These are phyloP conservation scores for Drosophila takahashii DNA, from an alignment of 1,140 invertebrate species.

Conservation along the genomic window DNA sequence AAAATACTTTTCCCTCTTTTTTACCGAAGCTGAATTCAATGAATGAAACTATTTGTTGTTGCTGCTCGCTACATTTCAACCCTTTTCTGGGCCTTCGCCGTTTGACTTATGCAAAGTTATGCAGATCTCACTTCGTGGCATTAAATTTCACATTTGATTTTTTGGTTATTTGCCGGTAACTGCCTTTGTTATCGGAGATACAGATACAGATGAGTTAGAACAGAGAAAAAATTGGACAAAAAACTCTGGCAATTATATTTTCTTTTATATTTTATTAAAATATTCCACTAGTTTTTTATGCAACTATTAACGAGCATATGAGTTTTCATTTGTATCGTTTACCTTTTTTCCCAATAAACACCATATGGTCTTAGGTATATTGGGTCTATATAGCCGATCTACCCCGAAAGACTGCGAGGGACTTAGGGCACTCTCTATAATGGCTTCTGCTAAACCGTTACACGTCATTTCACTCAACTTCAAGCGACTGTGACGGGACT, in stretches of 20 bases:
- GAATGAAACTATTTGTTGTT: conserved; percentile 62
- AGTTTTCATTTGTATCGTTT: not conserved
- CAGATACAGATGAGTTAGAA: conserved; percentile 9
- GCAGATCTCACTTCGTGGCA: conserved; percentile 53
- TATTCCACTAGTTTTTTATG: no score
- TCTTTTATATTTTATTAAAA: no score
- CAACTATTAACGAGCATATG: no score
- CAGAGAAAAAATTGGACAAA: conserved; percentile 7
- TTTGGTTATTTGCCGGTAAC: conserved; percentile 51
- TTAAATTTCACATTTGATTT: conserved; percentile 61
- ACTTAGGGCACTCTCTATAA: conserved; percentile 8
- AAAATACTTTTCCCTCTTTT: conserved; percentile 29
- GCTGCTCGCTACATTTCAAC: conserved; percentile 22
- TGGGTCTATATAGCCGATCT: conserved; percentile 1
- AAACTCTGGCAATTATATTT: not conserved
- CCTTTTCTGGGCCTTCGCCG: conserved; percentile 42
- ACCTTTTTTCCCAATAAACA: not conserved
- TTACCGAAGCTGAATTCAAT: conserved; percentile 54
- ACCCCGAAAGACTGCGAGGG: conserved; percentile 9
- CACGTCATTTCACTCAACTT: conserved; percentile 61
- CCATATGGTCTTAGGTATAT: conserved; percentile 6
- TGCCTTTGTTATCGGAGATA: conserved; percentile 3
- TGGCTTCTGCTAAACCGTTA: conserved; percentile 35
- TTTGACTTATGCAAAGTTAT: conserved; percentile 64
- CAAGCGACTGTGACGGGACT: conserved; percentile 50